Percentiles rank a stretch among this genome's conserved stretches.
Conservation (phyloP, 2,113 vertebrate species). For the Nerophis ophidion region DNA sequence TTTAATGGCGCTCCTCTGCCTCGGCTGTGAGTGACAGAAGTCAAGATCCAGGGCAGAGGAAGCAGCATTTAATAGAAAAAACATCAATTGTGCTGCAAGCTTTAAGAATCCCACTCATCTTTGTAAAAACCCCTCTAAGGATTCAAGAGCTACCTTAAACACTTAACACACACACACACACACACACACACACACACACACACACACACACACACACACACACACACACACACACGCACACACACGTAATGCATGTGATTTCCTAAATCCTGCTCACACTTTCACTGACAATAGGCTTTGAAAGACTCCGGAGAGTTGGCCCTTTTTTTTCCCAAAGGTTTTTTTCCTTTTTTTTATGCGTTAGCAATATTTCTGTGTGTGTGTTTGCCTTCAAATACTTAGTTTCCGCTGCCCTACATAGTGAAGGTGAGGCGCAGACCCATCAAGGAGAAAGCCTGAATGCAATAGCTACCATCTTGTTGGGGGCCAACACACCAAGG, state of each 20-base stretch:
- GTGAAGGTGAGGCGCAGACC: conserved; percentile 31
- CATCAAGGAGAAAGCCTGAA: conserved; percentile 46
- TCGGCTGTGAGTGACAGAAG: conserved; percentile 27
- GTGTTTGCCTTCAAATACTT: conserved; percentile 33
- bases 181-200: no score
- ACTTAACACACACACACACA: conserved; percentile 2
- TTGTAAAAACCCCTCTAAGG: conserved; percentile 17
- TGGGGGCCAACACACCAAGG: background rate
- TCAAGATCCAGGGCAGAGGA: conserved; percentile 17
- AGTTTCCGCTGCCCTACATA: conserved; percentile 42
- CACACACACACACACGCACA: no score
- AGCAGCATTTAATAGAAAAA: conserved; percentile 6
- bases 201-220: no score
- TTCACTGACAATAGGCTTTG: conserved; percentile 31
- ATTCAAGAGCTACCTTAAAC: conserved; percentile 32
- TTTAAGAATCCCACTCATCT: conserved; percentile 37
- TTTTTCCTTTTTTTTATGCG: conserved; percentile 29
- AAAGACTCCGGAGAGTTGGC: conserved; percentile 46
- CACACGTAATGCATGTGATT: conserved; percentile 16
- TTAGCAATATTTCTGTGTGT: background rate
- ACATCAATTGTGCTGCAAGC: conserved; percentile 31
- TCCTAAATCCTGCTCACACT: conserved; percentile 15
- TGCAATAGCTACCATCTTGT: conserved; percentile 36
- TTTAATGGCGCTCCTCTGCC: background rate
- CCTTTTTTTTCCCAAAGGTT: conserved; percentile 19